These are phyloP conservation scores for Pristiophorus japonicus DNA, from an alignment of 2,113 vertebrate species.

Conservation along the genomic window DNA sequence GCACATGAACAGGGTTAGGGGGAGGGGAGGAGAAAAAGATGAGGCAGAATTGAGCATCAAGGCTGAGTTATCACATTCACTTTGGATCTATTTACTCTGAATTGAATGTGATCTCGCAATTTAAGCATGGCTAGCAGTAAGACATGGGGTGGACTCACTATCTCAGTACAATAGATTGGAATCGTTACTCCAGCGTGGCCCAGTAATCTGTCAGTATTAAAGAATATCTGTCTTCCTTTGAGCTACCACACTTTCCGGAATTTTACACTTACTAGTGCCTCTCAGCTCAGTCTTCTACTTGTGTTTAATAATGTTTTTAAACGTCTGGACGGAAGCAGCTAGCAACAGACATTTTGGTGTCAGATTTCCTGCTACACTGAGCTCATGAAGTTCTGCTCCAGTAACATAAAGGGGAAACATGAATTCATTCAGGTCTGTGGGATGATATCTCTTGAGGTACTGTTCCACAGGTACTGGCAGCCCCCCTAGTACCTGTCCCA, in stretches of 20 bases:
- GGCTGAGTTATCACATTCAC: constrained; percentile 6
- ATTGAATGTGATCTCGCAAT: neutral
- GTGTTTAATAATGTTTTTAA: neutral
- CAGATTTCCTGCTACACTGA: constrained; percentile 1
- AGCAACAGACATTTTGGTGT: neutral
- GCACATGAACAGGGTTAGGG: neutral
- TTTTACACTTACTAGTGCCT: neutral
- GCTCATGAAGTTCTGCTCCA: neutral
- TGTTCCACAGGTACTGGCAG: neutral
- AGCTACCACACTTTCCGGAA: neutral
- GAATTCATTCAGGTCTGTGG: neutral
- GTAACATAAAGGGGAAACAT: neutral
- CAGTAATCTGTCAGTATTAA: neutral
- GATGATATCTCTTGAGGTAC: neutral
- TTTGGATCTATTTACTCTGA: constrained; percentile 1
- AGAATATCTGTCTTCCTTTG: neutral
- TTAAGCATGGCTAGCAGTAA: neutral
- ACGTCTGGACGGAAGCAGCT: neutral
- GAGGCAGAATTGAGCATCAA: constrained; percentile 15
- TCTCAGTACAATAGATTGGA: neutral
- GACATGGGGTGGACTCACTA: neutral
- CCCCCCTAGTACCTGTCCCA: neutral
- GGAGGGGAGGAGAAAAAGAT: neutral
- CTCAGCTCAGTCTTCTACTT: neutral
- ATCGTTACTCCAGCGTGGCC: neutral